phyloP scores from a whole-genome alignment of 2,797 vertebrate genomes.

The Anableps anableps region DNA sequence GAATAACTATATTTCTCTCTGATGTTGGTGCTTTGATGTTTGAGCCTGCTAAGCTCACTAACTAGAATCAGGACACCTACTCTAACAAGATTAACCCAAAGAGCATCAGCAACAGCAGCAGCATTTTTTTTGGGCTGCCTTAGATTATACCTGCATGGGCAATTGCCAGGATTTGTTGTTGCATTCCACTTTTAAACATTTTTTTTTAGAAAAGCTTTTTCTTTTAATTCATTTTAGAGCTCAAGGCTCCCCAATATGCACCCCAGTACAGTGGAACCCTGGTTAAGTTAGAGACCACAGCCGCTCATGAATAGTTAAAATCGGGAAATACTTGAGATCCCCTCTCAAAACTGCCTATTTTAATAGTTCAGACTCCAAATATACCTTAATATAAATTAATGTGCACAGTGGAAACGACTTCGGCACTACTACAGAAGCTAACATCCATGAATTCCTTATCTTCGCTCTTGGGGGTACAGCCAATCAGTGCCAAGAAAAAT shows the following conservation, averaged over 20 bases:
- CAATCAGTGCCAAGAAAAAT: not conserved
- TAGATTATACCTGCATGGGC: not conserved
- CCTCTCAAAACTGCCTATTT: not conserved
- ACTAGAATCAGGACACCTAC: not conserved
- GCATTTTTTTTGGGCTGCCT: not conserved
- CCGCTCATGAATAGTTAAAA: not conserved
- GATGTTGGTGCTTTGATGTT: constrained; percentile 4
- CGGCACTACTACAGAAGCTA: not conserved
- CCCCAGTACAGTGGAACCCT: not conserved
- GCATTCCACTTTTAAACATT: not conserved
- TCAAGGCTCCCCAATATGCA: not conserved
- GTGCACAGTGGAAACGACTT: not conserved
- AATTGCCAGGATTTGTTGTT: not conserved
- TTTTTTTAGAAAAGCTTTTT: not conserved
- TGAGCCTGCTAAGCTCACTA: not conserved
- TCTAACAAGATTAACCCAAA: constrained; percentile 5
- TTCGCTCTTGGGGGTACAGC: not conserved
- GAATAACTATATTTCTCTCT: not conserved
- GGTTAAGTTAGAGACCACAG: not conserved
- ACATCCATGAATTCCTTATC: not conserved
- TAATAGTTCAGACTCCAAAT: not conserved
- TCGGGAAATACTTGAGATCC: not conserved
- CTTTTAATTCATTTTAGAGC: not conserved
- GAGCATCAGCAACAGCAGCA: not conserved
- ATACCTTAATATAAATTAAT: not conserved